Evolutionary conservation across 2,797 vertebrate species (phyloP).

Genomic region (Siniperca undulata): DNA sequence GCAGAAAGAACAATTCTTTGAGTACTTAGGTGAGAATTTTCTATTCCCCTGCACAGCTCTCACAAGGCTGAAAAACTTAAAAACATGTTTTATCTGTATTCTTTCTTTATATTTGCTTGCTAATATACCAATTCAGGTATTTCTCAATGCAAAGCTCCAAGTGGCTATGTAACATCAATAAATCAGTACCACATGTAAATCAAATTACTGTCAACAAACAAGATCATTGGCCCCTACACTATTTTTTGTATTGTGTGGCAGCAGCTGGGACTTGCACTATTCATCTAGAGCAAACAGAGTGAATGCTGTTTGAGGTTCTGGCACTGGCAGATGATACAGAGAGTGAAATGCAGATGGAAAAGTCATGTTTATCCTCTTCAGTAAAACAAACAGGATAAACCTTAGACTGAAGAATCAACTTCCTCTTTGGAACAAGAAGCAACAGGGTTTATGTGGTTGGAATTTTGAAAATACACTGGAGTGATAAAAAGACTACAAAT

Average conservation of each 20-base stretch:
- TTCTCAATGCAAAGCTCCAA: not conserved
- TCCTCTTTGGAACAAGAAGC: not conserved
- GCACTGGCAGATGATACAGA: slow-evolving; percentile 29
- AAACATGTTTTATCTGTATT: not conserved
- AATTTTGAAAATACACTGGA: not conserved
- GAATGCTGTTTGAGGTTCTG: slow-evolving; percentile 25
- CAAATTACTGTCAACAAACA: slow-evolving; percentile 5
- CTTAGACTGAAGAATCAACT: slow-evolving; percentile 1
- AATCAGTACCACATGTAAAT: slow-evolving; percentile 10
- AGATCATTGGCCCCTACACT: not conserved
- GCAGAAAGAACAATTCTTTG: slow-evolving; percentile 24
- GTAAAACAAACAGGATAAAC: slow-evolving; percentile 26
- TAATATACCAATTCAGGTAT: not conserved
- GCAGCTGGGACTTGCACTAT: slow-evolving; percentile 13
- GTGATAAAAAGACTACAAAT: not conserved
- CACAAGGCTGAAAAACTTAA: slow-evolving; percentile 5
- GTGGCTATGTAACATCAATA: not conserved
- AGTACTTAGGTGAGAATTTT: slow-evolving; percentile 41
- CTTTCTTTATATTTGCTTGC: not conserved
- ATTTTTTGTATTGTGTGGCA: not conserved
- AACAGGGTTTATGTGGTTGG: not conserved
- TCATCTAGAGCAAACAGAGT: slow-evolving; percentile 23
- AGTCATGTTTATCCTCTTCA: slow-evolving; percentile 20
- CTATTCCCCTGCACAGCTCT: slow-evolving; percentile 9
- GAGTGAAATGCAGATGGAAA: slow-evolving; percentile 34